Evolutionary conservation across 2,113 vertebrate genomes (phyloP), one percentile per base, ranked within the genome.

Genomic region (Dryoscopus gambensis): DNA sequence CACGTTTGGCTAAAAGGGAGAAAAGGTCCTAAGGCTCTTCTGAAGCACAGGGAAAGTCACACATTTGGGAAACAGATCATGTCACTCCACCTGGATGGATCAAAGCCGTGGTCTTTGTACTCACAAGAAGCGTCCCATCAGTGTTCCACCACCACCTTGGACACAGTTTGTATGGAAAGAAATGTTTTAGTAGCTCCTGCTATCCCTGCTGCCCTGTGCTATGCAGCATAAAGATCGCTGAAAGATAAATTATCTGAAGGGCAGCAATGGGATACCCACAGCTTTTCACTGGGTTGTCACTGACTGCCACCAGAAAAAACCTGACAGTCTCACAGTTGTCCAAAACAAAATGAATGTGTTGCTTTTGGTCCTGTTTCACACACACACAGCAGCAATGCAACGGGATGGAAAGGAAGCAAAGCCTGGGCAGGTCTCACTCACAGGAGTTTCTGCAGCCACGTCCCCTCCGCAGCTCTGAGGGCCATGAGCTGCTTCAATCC

Each of bases 401-500:
- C 0, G 5, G 49, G 79, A 46, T 9, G 31, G 40, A 62, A 50
- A 68, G 50, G 59, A 52, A 77, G 60, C 40, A 5, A 46, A 52
- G 10, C 7, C 24, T 5, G 56, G 24, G 65, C 30, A 50, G 39
- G 8, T 42, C 78, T 77, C 3, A 23, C 40, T 40, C 40, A 16
- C 5, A 42, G 56, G 28, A n/a, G 22, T 44, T 93, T 30, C 69
- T 78, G 85, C 56, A 80, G 70, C 62, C 76, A 33, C 0, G 0
- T 37, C 9, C 56, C 53, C n/a, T 28, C 20, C 0, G 0, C 63
- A n/a, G 75, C 10, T 0, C 37, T 4, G 2, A 37, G n/a, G 8
- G 16, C n/a, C 28, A 28, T 3, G 2, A 53, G 52, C 52, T 30
- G 30, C 81, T 55, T 42, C 20, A 49, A 28, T 11, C 13, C 80